Base-by-base conservation (phyloP, 2,113 vertebrate genomes). In the Thymallus thymallus region DNA sequence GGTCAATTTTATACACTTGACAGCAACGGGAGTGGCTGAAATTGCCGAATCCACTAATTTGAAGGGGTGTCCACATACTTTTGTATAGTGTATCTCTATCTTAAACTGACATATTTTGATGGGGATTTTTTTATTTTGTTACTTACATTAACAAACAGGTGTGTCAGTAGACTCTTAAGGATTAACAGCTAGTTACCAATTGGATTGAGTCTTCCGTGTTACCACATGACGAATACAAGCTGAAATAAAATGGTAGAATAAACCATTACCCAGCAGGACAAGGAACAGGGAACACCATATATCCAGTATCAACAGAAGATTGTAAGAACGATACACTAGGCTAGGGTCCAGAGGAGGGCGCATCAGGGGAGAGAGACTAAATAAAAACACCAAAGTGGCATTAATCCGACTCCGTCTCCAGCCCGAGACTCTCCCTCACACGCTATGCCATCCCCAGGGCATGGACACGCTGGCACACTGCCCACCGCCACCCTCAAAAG, bases 401-500 rank as follows among this genome's bases (percentile, higher is more conserved):
- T 76, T 83, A 79, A 84, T 74, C 74, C 63, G 61, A 12, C 70
- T 26, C 24, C 22, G 58, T 70, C 69, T 82, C 30, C 48, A 72
- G 20, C 45, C 69, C 78, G 69, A 69, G 41, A 73, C 29, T 78
- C 74, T 78, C 74, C 66, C 76, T 76, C 60, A 48, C 60, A 48
- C 51, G 76, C 30, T 71, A 78, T 74, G 77, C 74, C 81, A 77
- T 83, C 74, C 81, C 82, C 77, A 78, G 83, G 83, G 77, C 77
- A 45, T 71, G 35, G 35, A 41, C 35, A 41, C 9, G 60, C 69
- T 85, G 89, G 86, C 87, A 62, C 13, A 0, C 24, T 73, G 85
- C 85, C 89, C 74, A 69, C 73, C 35, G 5, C 70, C 76, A 75
- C 73, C 87, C 87, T 90, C 84, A 92, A 92, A 89, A 85, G 87